Evolutionary conservation across 2,888 invertebrate species (phyloP).

Genomic region (Corbicula japonica): DNA sequence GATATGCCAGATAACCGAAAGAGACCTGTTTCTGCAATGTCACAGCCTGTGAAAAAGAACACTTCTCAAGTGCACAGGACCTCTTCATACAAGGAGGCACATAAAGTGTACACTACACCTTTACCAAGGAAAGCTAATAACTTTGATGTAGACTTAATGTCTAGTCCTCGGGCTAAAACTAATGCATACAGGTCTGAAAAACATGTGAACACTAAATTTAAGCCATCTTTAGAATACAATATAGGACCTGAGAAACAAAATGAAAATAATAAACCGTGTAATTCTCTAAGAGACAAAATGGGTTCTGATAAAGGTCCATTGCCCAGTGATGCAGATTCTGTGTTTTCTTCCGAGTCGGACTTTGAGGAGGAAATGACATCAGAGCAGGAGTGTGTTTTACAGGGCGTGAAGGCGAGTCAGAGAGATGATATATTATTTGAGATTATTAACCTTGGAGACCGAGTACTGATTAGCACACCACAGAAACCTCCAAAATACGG

Average conservation of each 20-base stretch:
- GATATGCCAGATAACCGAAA: conserved; percentile 47
- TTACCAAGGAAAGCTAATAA: conserved; percentile 50
- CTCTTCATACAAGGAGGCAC: conserved; percentile 62
- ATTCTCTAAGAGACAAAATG: conserved; percentile 1
- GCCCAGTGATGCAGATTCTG: conserved; percentile 64
- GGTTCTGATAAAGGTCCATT: conserved; percentile 39
- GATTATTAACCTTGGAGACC: conserved; percentile 76
- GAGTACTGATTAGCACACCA: conserved; percentile 74
- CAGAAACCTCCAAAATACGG: conserved; percentile 81
- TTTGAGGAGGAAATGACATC: conserved; percentile 56
- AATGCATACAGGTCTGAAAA: conserved; percentile 58
- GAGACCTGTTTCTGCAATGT: conserved; percentile 53
- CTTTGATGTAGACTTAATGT: conserved; percentile 42
- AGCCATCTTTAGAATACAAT: conserved; percentile 64
- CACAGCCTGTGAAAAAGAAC: conserved; percentile 26
- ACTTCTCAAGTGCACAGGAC: conserved; percentile 56
- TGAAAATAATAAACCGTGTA: conserved; percentile 1
- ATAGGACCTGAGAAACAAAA: conserved; percentile 15
- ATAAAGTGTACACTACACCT: conserved; percentile 58
- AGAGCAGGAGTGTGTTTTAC: conserved; percentile 60
- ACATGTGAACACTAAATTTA: conserved; percentile 62
- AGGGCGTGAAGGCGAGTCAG: conserved; percentile 69
- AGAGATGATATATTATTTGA: conserved; percentile 72
- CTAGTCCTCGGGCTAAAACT: conserved; percentile 25
- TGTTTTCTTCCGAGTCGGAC: conserved; percentile 63